Evolutionary conservation across 2,113 vertebrate species (phyloP).

Genomic region (Indicator maculatus): DNA sequence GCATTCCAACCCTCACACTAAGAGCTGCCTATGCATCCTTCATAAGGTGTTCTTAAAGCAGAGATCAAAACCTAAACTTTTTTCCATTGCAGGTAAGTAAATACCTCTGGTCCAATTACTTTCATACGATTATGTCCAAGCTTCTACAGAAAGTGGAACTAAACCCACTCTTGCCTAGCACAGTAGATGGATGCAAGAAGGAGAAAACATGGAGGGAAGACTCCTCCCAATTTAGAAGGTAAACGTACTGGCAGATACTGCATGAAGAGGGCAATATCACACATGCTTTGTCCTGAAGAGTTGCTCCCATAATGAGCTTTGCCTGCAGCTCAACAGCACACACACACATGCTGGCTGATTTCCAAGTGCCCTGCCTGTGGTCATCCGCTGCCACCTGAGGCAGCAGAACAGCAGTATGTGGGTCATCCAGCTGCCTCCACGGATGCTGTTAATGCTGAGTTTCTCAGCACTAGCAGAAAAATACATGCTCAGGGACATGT

Average conservation of each 20-base stretch:
- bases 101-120: background rate
- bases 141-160: background rate
- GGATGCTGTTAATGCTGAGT: accelerated
- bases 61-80: background rate
- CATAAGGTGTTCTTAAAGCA: background rate
- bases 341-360: accelerated
- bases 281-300: too few species aligned
- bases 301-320: background rate
- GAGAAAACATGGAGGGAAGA: accelerated
- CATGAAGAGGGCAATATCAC: background rate
- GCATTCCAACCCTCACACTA: accelerated
- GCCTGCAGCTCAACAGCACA: background rate
- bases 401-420: accelerated
- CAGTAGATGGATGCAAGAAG: accelerated
- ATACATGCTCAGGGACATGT: accelerated
- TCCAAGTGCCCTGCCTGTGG: background rate
- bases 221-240: background rate
- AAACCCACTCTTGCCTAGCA: background rate
- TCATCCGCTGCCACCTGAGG: too few species aligned
- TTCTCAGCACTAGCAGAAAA: background rate
- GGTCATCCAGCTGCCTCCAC: background rate
- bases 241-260: accelerated
- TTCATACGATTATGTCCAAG: background rate
- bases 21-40: background rate
- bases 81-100: background rate